Evolutionary conservation across 2,113 vertebrate species (phyloP).

Genomic region (Pholis gunnellus): DNA sequence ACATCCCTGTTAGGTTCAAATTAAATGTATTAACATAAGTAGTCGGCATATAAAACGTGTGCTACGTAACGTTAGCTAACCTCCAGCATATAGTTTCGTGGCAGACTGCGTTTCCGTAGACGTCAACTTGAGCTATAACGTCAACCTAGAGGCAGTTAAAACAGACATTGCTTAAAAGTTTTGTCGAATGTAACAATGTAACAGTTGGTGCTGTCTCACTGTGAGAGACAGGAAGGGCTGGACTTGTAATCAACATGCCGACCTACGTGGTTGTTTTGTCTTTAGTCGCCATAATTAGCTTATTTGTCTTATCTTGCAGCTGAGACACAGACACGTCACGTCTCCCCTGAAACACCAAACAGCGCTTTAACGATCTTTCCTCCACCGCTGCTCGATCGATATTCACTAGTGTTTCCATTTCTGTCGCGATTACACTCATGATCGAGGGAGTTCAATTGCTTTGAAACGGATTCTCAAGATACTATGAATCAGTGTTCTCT

Average conservation of each 20-base stretch:
- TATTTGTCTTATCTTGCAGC: constrained; percentile 14
- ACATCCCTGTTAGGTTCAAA: neutral
- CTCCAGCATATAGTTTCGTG: neutral
- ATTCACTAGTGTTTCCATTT: neutral
- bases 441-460: neutral
- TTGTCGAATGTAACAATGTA: neutral
- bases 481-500: constrained; percentile 28
- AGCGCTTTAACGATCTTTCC: neutral
- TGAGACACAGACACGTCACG: constrained; percentile 48
- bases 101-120: neutral
- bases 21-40: too few relatives aligned
- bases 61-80: neutral
- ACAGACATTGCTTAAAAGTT: neutral
- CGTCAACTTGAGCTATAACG: neutral
- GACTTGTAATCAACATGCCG: neutral
- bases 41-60: neutral
- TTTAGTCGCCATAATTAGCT: constrained; percentile 4
- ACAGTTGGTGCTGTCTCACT: neutral
- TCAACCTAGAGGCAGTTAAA: neutral
- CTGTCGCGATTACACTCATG: rapidly evolving
- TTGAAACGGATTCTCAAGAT: neutral
- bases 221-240: neutral
- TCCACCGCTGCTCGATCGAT: rapidly evolving
- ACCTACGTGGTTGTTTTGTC: neutral
- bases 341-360: neutral